Percentiles rank a stretch among this genome's conserved stretches.
Evolutionary conservation across 2,888 invertebrate genomes (phyloP).

Genomic region (Eristalinus aeneus): DNA sequence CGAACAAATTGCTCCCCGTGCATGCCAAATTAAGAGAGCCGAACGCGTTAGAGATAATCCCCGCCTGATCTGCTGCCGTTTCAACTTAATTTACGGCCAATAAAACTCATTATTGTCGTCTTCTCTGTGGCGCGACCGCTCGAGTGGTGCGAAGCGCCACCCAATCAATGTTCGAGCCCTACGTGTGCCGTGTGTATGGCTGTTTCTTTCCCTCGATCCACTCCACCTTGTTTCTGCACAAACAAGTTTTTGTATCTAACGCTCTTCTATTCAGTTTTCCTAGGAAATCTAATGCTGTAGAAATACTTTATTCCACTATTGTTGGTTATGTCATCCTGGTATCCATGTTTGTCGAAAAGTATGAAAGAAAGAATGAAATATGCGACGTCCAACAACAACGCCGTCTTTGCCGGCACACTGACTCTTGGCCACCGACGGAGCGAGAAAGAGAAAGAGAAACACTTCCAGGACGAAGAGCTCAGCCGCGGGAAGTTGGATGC

Average conservation of each 20-base stretch:
- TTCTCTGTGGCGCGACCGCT: background rate
- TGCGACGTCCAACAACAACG: conserved; percentile 71
- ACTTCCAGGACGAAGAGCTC: conserved; percentile 33
- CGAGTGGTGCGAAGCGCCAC: background rate
- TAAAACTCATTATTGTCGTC: conserved; percentile 26
- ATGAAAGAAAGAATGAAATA: conserved; percentile 76
- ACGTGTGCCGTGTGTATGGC: background rate
- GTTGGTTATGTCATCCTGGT: conserved; percentile 79
- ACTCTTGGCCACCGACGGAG: conserved; percentile 10
- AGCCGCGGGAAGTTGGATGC: conserved; percentile 22
- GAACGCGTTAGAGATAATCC: conserved; percentile 52
- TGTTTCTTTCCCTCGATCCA: background rate
- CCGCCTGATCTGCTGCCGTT: conserved; percentile 21
- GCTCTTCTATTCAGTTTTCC: conserved; percentile 78
- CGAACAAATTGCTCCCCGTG: conserved; percentile 24
- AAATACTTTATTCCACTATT: conserved; percentile 58
- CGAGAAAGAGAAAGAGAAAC: conserved; percentile 53
- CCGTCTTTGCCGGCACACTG: background rate
- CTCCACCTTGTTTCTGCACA: background rate
- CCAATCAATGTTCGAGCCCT: background rate
- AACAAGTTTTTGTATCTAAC: conserved; percentile 30
- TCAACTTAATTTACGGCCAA: conserved; percentile 45
- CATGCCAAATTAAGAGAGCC: conserved; percentile 57
- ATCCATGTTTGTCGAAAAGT: conserved; percentile 80
- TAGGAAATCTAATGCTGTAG: conserved; percentile 76